phyloP scores from a whole-genome alignment of 2,888 invertebrate species.

The Trichacis sp. region DNA sequence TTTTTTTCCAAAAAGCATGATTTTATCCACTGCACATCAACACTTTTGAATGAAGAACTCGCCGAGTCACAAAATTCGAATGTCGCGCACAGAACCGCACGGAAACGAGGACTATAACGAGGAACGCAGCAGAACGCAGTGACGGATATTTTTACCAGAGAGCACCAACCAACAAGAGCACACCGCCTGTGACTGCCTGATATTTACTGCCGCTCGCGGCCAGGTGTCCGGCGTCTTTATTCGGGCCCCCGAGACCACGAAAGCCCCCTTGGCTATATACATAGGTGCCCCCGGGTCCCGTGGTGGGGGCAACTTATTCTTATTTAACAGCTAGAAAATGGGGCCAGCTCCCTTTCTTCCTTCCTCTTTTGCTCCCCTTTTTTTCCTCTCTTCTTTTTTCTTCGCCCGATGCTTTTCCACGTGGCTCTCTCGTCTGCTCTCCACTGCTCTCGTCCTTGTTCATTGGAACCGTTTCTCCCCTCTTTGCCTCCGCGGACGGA shows the following conservation, averaged over 20 bases:
- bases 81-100: too few species aligned
- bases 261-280: slow-evolving; percentile 51
- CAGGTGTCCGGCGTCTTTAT: slow-evolving; percentile 67
- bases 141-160: too few species aligned
- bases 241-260: slow-evolving; percentile 49
- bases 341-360: slow-evolving; percentile 43
- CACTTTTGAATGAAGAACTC: too few species aligned
- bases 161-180: too few species aligned
- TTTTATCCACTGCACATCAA: too few species aligned
- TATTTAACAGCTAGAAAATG: slow-evolving; percentile 63
- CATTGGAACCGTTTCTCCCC: not conserved
- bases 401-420: slow-evolving; percentile 14
- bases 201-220: slow-evolving; percentile 59
- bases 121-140: too few species aligned
- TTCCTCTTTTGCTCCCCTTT: slow-evolving; percentile 17
- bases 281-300: slow-evolving; percentile 50
- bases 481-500: slow-evolving; percentile 9
- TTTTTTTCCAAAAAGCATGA: too few species aligned
- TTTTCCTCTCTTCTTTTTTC: slow-evolving; percentile 18
- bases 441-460: too few species aligned
- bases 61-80: too few species aligned
- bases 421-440: slow-evolving; percentile 14
- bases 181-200: too few species aligned
- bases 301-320: slow-evolving; percentile 61
- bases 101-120: too few species aligned